A percentile compares a stretch with the other conserved stretches of the same genome.
phyloP scores from a whole-genome alignment of 2,797 vertebrate genomes.

The Pristis pectinata region DNA sequence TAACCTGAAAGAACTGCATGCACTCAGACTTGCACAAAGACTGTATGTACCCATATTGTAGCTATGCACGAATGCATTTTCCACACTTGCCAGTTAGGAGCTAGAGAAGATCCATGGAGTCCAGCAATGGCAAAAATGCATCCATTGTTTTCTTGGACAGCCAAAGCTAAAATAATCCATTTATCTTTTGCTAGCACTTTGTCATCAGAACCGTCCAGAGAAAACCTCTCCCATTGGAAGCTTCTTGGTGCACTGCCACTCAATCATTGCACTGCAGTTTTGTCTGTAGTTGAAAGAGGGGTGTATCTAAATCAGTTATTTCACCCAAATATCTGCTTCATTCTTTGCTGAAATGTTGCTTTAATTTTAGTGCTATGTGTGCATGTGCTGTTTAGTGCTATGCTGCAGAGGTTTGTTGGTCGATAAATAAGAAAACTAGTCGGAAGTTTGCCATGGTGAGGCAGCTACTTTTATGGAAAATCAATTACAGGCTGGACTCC shows the following conservation, averaged over 20 bases:
- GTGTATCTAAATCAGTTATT: neutral
- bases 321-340: neutral
- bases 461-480: neutral
- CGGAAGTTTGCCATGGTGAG: neutral
- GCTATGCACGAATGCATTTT: neutral
- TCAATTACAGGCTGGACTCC: neutral
- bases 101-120: neutral
- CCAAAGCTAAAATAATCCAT: neutral
- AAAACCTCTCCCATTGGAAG: neutral
- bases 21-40: neutral
- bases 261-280: neutral
- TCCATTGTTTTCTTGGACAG: neutral
- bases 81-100: neutral
- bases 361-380: neutral
- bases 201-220: neutral
- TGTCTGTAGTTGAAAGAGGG: neutral
- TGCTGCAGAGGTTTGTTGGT: neutral
- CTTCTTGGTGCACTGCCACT: neutral
- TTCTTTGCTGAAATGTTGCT: neutral
- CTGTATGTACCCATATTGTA: neutral
- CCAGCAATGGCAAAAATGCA: neutral
- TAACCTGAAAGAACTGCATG: neutral
- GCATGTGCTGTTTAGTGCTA: too few species aligned
- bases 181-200: neutral
- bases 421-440: neutral